These are phyloP conservation scores for Pygathrix nemaeus DNA, from an alignment of 2,113 vertebrate genomes.

Conservation along the genomic window DNA sequence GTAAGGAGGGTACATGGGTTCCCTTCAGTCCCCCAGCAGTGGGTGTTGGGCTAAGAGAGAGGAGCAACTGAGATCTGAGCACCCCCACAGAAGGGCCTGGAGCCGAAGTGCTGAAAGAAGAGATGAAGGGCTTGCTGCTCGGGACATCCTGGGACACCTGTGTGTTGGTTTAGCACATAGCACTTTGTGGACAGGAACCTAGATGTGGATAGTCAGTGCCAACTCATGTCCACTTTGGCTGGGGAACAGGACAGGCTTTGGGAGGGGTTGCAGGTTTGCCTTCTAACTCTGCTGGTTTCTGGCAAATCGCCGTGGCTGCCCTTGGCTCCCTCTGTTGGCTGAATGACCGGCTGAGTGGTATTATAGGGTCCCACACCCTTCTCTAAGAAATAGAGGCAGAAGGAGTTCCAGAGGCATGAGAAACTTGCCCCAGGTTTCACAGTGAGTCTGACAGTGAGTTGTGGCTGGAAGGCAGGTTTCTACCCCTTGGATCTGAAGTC, in stretches of 20 bases:
- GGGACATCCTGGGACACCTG: not conserved
- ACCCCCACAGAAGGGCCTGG: not conserved
- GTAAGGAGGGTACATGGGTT: constrained; percentile 72
- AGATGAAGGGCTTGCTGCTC: not conserved
- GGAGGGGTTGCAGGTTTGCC: not conserved
- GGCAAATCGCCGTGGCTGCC: rapidly evolving
- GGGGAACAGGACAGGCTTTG: not conserved
- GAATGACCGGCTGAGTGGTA: rapidly evolving
- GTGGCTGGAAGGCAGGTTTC: not conserved
- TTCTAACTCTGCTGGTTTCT: not conserved
- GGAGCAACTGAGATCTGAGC: not conserved
- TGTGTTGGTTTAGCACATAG: not conserved
- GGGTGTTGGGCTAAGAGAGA: not conserved
- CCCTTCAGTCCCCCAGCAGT: no score
- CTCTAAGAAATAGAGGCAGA: not conserved
- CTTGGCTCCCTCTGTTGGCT: not conserved
- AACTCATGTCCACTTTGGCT: not conserved
- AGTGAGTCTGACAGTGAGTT: not conserved
- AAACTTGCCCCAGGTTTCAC: not conserved
- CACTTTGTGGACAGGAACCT: not conserved
- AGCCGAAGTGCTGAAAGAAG: not conserved
- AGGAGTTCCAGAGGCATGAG: not conserved
- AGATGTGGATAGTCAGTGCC: not conserved
- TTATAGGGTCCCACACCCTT: not conserved
- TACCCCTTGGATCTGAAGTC: not conserved